Evolutionary conservation across 2,113 vertebrate genomes (phyloP), one percentile per base, ranked within the genome.

Genomic region (Boulengeromyrus knoepffleri): DNA sequence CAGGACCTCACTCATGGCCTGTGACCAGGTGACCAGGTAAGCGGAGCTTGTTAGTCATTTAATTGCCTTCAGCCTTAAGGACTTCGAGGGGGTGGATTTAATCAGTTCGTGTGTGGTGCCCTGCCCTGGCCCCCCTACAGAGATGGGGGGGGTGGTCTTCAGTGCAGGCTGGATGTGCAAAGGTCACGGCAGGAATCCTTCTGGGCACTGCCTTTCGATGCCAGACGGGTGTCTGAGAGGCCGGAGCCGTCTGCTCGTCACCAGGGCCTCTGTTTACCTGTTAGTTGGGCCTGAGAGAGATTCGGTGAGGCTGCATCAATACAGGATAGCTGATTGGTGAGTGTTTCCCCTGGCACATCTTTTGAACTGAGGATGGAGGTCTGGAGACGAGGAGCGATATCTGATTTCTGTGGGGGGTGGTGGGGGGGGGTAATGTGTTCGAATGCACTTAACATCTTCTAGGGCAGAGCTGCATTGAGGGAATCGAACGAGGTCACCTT

Each of bases 1-100:
- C 47, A 27, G 50, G 85, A 19, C 85, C 13, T 53, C 31, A 5
- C 49, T 56, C n/a, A 24, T 86, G n/a, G 45, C 85, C 46, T 86
- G 85, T n/a, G 85, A 86, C 47, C 47, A 49, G 46, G 47, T 49
- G 50, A 86, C 47, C n/a, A 27, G 24, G 19, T 56, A 56, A 21
- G 19, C 52, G 5, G 52, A 49, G 84, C 84, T 86, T 10, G 46
- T 49, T 86, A 50, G 47, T 24, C 47, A 27, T 52, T 86, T 86
- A 52, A 86, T 50, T 31, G 47, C 85, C n/a, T 86, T 47, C 50
- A n/a, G n/a, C 85, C 39, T 87, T 87, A 85, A 85, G 85, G 47
- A 87, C 10, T 87, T 87, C 0, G 5, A 12, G n/a, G 27, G 12
- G 10, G 12, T 36, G 46, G 12, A 6, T 21, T 27, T 36, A 87